Base-by-base conservation (phyloP, 2,888 invertebrate genomes). In the Phalera bucephala region DNA sequence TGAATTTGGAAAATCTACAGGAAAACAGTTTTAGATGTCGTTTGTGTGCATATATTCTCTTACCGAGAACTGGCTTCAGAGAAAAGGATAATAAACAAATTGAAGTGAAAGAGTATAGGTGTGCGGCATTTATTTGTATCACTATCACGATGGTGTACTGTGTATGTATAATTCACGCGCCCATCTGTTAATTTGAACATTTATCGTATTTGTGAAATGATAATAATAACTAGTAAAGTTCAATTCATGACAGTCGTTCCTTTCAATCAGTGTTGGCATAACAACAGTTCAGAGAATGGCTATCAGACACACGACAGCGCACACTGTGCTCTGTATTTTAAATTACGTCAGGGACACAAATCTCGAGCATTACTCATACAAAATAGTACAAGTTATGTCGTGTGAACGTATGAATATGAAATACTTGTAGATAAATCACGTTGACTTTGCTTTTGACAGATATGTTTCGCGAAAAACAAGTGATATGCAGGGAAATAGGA, bases 271-370 rank as follows among this genome's bases (percentile, higher is more conserved):
- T 45, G 52, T 58, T 54, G 51, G 50, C 47, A 52, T 47, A 54
- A 58, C 55, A 59, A 51, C 49, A 53, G 57, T 65, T 59, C 55
- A 50, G 48, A 52, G 49, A 60, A 57, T 50, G 40, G 42, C 49
- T 58, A 46, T 50, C 55, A 45, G 35, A 34, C 46, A 40, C 33
- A 46, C 42, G 17, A 49, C 41, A 40, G 39, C 40, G 37, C 37
- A 45, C 29, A 42, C 27, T 57, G 40, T 47, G 46, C 45, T 45
- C 32, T 45, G 42, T 52, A 55, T 45, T 3, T 17, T 17, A n/a
- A n/a, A 49, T 50, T 49, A 52, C 52, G 56, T 49, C 50, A 61
- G 52, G 39, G 49, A 45, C 45, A 43, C 43, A 53, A 50, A 55
- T 56, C 40, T 53, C 40, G 46, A 38, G 38, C 46, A 55, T 60